A percentile compares a stretch with the other conserved stretches of the same genome.
These are phyloP conservation scores for Drosophila kurseongensis DNA, from an alignment of 1,140 invertebrate species.

Conservation along the genomic window DNA sequence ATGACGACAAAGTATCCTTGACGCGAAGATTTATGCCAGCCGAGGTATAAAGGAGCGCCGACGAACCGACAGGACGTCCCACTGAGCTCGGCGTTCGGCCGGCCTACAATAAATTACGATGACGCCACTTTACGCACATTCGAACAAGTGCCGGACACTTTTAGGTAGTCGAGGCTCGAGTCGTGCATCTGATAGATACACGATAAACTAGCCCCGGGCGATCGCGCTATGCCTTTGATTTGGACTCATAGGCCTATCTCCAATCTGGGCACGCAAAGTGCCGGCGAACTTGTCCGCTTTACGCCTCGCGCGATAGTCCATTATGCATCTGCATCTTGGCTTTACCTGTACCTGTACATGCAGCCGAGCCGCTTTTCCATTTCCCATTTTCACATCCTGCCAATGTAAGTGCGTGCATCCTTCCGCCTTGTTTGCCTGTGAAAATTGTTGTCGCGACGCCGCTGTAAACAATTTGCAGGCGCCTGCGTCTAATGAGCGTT, in stretches of 20 bases:
- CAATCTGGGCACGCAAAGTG: conserved; percentile 72
- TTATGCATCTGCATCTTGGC: background rate
- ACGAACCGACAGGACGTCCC: conserved; percentile 67
- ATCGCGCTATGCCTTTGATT: conserved; percentile 72
- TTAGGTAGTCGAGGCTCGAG: conserved; percentile 58
- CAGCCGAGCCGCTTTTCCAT: conserved; percentile 6
- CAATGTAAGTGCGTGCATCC: conserved; percentile 46
- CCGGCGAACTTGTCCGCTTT: conserved; percentile 72
- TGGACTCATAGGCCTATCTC: conserved; percentile 1
- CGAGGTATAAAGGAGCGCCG: conserved; percentile 34
- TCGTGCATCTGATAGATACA: conserved; percentile 46
- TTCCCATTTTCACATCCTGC: conserved; percentile 68
- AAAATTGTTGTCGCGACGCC: conserved; percentile 79
- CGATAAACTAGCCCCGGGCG: conserved; percentile 64
- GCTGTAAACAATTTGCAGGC: conserved; percentile 84
- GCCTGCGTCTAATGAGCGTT: conserved; percentile 80
- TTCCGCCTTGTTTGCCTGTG: conserved; percentile 80
- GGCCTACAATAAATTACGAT: conserved; percentile 80
- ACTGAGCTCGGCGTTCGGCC: conserved; percentile 51
- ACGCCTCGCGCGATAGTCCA: conserved; percentile 63
- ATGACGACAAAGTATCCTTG: conserved; percentile 83
- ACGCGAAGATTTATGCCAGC: conserved; percentile 78
- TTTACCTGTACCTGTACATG: conserved; percentile 21
- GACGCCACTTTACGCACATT: conserved; percentile 83
- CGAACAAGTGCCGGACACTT: conserved; percentile 81